phyloP scores from a whole-genome alignment of 2,113 vertebrate species.

The Gopherus flavomarginatus region DNA sequence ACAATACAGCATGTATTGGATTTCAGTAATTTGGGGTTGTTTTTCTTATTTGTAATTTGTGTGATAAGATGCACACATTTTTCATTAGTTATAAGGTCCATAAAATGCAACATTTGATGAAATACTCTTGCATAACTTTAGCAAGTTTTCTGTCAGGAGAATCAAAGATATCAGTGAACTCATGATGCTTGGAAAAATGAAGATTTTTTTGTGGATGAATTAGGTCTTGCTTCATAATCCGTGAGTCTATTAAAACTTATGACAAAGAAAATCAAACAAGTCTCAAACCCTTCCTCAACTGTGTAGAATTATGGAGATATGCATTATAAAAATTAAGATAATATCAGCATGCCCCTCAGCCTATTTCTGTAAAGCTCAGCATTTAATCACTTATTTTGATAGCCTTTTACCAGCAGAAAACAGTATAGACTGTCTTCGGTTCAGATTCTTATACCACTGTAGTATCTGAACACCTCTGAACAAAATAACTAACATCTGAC shows the following conservation, averaged over 20 bases:
- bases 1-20: constrained; percentile 9
- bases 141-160: constrained; percentile 32
- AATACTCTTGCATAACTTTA: constrained; percentile 46
- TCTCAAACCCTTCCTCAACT: neutral
- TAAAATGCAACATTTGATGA: constrained; percentile 45
- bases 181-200: constrained; percentile 48
- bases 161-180: constrained; percentile 4
- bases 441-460: neutral
- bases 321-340: neutral
- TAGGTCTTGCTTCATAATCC: constrained; percentile 14
- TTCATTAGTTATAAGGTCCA: neutral
- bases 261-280: neutral
- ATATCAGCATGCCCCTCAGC: neutral
- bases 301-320: neutral
- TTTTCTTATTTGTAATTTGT: constrained; percentile 53
- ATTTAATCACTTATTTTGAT: constrained; percentile 25
- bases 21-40: constrained; percentile 27
- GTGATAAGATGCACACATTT: constrained; percentile 22
- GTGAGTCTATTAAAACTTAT: neutral
- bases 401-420: constrained; percentile 16
- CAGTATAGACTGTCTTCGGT: neutral
- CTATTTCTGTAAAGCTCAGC: neutral
- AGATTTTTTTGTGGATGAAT: constrained; percentile 23
- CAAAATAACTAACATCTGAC: neutral
- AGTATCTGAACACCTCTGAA: neutral